Evolutionary conservation across 2,888 invertebrate species (phyloP).

Genomic region (Eudasyphora cyanicolor): DNA sequence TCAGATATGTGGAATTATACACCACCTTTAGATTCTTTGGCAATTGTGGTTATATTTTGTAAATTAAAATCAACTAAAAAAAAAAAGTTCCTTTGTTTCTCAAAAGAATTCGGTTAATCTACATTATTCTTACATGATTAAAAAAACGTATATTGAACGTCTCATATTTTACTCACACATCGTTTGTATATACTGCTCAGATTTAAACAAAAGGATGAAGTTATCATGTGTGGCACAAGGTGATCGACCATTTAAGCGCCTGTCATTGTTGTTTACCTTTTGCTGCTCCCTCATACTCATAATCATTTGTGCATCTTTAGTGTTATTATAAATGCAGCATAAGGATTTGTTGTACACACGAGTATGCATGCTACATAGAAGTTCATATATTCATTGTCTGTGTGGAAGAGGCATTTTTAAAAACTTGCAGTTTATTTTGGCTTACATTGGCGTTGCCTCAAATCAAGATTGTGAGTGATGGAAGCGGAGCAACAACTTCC

Average conservation of each 20-base stretch:
- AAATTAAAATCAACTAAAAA: too few species aligned
- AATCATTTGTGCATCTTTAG: neutral
- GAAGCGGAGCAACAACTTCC: neutral
- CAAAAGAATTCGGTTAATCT: too few species aligned
- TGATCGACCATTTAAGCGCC: conserved; percentile 48
- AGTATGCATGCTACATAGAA: neutral
- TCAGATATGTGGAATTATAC: too few species aligned
- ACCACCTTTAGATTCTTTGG: too few species aligned
- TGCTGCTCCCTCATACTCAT: neutral
- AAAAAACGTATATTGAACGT: too few species aligned
- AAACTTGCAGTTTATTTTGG: neutral
- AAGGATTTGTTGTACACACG: too few species aligned
- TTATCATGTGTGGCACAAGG: conserved; percentile 28
- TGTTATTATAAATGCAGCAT: neutral
- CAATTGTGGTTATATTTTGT: too few species aligned
- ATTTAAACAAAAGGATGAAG: neutral
- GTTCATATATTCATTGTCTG: neutral
- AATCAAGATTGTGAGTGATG: neutral
- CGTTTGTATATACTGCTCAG: neutral
- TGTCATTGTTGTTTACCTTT: conserved; percentile 31
- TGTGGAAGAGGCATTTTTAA: too few species aligned
- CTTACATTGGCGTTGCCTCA: neutral
- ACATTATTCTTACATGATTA: too few species aligned
- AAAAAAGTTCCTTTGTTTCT: too few species aligned
- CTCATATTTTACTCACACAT: neutral